Evolutionary conservation across 1,140 invertebrate genomes (phyloP).

Genomic region (Aphidius gifuensis): DNA sequence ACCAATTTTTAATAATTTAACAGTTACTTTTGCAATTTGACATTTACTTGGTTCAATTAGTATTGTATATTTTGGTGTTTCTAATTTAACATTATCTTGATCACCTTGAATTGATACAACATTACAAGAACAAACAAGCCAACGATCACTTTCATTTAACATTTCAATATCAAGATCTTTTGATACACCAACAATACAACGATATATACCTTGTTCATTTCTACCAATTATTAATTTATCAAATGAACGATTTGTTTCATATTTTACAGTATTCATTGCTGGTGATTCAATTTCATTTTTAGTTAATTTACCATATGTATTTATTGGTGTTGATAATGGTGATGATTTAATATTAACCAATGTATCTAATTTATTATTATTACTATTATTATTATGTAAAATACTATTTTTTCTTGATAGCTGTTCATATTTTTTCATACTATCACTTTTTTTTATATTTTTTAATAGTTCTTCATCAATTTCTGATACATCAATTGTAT

Average conservation of each 20-base stretch:
- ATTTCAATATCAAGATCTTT: slow-evolving; percentile 42
- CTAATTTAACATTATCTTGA: slow-evolving; percentile 38
- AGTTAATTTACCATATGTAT: slow-evolving; percentile 5
- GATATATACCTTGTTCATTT: slow-evolving; percentile 40
- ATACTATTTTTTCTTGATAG: not conserved
- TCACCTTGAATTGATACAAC: slow-evolving; percentile 40
- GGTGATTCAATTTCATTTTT: slow-evolving; percentile 7
- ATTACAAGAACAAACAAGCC: slow-evolving; percentile 41
- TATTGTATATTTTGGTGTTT: slow-evolving; percentile 35
- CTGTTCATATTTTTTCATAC: not conserved
- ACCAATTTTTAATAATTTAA: slow-evolving; percentile 39
- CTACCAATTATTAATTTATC: slow-evolving; percentile 35
- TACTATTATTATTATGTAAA: not conserved
- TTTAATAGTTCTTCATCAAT: not conserved
- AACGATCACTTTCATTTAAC: slow-evolving; percentile 42
- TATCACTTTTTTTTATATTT: not conserved
- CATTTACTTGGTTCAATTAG: slow-evolving; percentile 41
- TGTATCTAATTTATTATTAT: not conserved
- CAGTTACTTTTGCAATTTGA: slow-evolving; percentile 36
- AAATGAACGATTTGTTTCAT: slow-evolving; percentile 10
- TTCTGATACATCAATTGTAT: not conserved
- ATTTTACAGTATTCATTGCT: not conserved
- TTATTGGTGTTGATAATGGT: not conserved
- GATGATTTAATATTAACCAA: not conserved
- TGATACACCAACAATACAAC: slow-evolving; percentile 40